phyloP scores from a whole-genome alignment of 2,797 vertebrate genomes.

The Gymnopithys bicolor region DNA sequence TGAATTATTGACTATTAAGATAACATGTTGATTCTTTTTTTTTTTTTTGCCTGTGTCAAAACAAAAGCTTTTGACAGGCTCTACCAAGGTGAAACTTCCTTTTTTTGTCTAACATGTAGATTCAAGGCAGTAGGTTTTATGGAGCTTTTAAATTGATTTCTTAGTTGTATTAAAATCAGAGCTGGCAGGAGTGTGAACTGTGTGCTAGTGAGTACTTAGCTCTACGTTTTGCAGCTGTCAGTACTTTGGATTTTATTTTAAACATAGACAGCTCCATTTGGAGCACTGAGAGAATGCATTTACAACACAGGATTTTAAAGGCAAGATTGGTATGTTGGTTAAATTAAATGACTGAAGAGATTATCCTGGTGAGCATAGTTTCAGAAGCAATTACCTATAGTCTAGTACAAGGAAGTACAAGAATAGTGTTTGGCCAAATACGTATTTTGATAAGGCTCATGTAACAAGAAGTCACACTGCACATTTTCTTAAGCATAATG shows the following conservation, averaged over 20 bases:
- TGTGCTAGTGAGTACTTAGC: neutral
- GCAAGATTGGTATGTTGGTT: neutral
- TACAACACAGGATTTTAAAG: neutral
- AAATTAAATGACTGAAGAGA: neutral
- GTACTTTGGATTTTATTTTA: neutral
- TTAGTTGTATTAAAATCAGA: neutral
- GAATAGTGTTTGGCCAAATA: neutral
- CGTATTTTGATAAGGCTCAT: neutral
- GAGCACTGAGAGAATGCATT: neutral
- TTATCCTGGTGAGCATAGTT: neutral
- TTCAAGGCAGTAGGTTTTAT: neutral
- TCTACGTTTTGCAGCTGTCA: neutral
- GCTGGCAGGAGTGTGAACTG: rapidly evolving
- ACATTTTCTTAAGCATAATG: neutral
- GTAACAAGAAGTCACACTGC: neutral
- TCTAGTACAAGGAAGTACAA: neutral
- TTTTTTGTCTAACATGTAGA: neutral
- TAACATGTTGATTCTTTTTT: neutral
- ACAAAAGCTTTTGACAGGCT: neutral
- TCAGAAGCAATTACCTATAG: neutral
- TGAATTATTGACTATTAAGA: neutral
- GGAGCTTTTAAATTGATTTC: neutral
- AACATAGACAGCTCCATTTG: neutral
- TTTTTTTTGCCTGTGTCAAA: neutral
- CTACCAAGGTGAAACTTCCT: neutral